Base-by-base conservation (phyloP, 2,797 vertebrate genomes). In the Selene dorsalis region DNA sequence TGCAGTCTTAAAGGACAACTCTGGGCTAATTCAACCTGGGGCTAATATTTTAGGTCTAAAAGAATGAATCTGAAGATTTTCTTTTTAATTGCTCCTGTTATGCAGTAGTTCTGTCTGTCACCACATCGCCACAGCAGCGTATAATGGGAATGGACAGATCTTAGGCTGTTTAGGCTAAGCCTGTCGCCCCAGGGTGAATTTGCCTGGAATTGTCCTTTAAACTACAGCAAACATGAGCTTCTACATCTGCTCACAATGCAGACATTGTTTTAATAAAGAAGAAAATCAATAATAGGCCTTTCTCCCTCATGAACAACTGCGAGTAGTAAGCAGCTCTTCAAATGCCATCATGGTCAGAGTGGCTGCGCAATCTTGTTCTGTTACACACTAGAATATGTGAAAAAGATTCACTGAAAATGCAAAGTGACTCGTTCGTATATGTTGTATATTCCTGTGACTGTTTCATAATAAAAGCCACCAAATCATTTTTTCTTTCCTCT, bases 361-460 rank as follows among this genome's bases (percentile, higher is more conserved):
- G 45, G 43, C 16, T 48, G 41, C 12, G 67, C n/a, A 2, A 56
- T 60, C 13, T 77, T 39, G 17, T 63, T 65, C 47, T 69, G 26
- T 28, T 75, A 30, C 39, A 11, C 30, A 22, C 11, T 10, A 45
- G 9, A 41, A 56, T 5, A 62, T 38, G 1, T 41, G 13, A 41
- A 41, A 39, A 39, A 11, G 18, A 61, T 24, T 26, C 26, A 43
- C 18, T 20, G 30, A 62, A 71, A 62, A 60, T 35, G n/a, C 22
- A 67, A 45, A 58, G 56, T 52, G 3, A 62, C 14, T 17, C 1
- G 6, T 13, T 41, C 39, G 14, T 12, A 12, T 41, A 39, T 5
- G 50, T 6, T 24, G 3, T 3, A 22, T 26, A n/a, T 55, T 61
- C 58, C 41, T 59, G 22, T 57, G 5, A 72, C 13, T 28, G 7